These are phyloP conservation scores for Amblyornis subalaris DNA, from an alignment of 2,113 vertebrate genomes.

Conservation along the genomic window DNA sequence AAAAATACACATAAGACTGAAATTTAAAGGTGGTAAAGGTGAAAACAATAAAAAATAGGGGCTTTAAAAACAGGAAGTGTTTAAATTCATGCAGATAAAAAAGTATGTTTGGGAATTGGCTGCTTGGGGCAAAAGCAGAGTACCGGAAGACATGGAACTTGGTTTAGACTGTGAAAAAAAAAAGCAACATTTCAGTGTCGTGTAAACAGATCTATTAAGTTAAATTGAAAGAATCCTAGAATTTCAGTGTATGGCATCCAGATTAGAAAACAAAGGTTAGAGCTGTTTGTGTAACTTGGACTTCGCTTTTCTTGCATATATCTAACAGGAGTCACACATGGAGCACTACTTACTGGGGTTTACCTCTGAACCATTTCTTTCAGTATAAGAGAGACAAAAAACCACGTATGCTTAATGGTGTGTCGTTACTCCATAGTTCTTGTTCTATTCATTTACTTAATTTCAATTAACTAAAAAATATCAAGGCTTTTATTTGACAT, in stretches of 20 bases:
- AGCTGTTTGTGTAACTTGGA: not conserved
- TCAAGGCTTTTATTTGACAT: not conserved
- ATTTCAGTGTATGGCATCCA: not conserved
- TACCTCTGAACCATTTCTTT: not conserved
- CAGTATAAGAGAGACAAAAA: not conserved
- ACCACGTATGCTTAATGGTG: not conserved
- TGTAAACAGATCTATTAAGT: not conserved
- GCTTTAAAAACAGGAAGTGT: not conserved
- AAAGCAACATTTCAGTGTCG: not conserved
- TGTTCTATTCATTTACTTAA: not conserved
- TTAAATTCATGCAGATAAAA: not conserved
- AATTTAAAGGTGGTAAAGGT: not conserved
- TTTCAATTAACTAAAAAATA: not conserved
- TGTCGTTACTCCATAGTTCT: not conserved
- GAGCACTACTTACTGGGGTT: not conserved
- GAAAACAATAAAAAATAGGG: not conserved
- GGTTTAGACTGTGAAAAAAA: not conserved
- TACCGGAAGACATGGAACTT: not conserved
- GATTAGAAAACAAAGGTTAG: not conserved
- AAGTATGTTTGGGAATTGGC: not conserved
- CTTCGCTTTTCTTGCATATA: not conserved
- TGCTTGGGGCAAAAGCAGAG: not conserved
- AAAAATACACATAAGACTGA: not conserved
- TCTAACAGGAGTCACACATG: not conserved
- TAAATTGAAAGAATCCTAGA: not conserved